Evolutionary conservation across 2,888 invertebrate genomes (phyloP).

Genomic region (Diarsia mendica): DNA sequence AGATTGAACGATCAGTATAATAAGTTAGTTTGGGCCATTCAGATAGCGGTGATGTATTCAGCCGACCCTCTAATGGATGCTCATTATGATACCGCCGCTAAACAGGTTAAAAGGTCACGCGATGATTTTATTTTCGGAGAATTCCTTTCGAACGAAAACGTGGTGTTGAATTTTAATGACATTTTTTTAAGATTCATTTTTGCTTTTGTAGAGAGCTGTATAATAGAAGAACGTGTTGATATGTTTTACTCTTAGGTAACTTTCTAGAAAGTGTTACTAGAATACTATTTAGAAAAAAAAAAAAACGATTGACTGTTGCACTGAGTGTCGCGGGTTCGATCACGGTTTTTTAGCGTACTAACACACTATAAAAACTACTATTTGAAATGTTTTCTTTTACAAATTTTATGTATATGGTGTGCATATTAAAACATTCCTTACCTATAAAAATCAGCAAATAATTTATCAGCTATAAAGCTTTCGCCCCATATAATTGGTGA

Average conservation of each 20-base stretch:
- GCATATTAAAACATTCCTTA: too few species aligned
- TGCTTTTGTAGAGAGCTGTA: not conserved
- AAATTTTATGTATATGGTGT: too few species aligned
- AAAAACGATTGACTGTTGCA: too few species aligned
- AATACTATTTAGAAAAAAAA: too few species aligned
- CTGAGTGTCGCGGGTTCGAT: too few species aligned
- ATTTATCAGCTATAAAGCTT: too few species aligned
- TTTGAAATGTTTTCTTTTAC: too few species aligned
- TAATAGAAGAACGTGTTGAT: not conserved
- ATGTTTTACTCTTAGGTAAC: not conserved
- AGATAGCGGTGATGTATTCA: conserved; percentile 55
- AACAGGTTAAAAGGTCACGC: conserved; percentile 54
- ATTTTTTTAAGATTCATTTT: conserved; percentile 1
- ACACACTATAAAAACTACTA: too few species aligned
- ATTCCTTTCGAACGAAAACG: not conserved
- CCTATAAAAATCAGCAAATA: too few species aligned
- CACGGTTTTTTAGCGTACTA: too few species aligned
- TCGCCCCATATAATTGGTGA: too few species aligned
- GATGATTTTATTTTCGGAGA: conserved; percentile 24
- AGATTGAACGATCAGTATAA: conserved; percentile 50
- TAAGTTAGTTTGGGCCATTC: conserved; percentile 50
- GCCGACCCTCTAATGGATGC: conserved; percentile 57
- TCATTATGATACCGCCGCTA: conserved; percentile 62
- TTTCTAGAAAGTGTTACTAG: too few species aligned
- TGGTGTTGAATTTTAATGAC: not conserved